These are phyloP conservation scores for Muschampia plurimacula DNA, from an alignment of 2,888 invertebrate genomes.

Conservation along the genomic window DNA sequence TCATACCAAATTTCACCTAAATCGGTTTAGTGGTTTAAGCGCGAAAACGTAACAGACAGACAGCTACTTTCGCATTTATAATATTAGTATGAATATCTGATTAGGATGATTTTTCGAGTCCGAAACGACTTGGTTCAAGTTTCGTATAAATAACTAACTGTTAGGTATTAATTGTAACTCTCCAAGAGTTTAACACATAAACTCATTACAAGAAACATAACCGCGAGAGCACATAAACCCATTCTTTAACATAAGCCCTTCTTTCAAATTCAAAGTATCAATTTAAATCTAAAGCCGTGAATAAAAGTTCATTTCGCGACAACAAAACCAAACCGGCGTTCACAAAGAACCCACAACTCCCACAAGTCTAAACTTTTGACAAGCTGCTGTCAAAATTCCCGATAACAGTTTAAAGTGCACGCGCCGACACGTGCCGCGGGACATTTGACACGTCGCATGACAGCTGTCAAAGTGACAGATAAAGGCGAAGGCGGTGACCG, in stretches of 20 bases:
- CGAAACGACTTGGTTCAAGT: too few relatives aligned
- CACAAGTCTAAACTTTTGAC: constrained; percentile 60
- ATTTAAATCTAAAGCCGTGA: constrained; percentile 31
- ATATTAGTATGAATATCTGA: too few relatives aligned
- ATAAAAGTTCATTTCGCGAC: constrained; percentile 39
- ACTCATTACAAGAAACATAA: neutral
- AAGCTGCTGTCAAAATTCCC: constrained; percentile 66
- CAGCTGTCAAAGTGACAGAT: constrained; percentile 64
- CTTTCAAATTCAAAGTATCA: constrained; percentile 20
- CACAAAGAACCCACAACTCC: constrained; percentile 33
- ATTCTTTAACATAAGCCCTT: constrained; percentile 10
- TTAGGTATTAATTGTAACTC: neutral
- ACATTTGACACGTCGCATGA: constrained; percentile 69
- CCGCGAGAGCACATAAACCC: neutral
- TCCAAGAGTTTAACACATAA: neutral
- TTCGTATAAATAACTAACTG: too few relatives aligned
- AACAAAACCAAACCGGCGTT: constrained; percentile 33
- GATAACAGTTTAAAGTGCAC: constrained; percentile 77
- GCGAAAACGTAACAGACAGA: too few relatives aligned
- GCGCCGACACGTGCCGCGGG: constrained; percentile 58
- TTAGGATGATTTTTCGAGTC: too few relatives aligned
- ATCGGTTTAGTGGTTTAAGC: too few relatives aligned
- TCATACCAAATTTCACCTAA: too few relatives aligned
- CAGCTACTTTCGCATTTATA: too few relatives aligned
- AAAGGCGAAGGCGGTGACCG: constrained; percentile 59